A percentile compares a stretch with the other conserved stretches of the same genome.
phyloP scores from a whole-genome alignment of 30 jellyfish, hydroid and myxozoan genomes.

The Hydractinia symbiolongicarpus region DNA sequence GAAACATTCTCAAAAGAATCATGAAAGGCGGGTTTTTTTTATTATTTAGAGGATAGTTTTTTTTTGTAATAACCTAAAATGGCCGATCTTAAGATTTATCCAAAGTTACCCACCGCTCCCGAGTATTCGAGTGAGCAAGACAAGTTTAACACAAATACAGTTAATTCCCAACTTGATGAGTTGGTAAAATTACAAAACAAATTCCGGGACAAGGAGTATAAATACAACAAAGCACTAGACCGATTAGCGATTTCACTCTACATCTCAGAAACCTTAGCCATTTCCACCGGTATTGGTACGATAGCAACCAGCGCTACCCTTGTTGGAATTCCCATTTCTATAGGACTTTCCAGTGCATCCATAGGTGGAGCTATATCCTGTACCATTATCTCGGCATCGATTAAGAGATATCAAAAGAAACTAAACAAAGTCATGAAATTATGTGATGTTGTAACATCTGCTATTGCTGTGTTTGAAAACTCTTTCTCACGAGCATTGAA shows the following conservation, averaged over 20 bases:
- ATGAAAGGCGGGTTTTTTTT: no score
- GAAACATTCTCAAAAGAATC: no score
- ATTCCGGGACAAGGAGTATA: not conserved
- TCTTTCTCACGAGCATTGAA: not conserved
- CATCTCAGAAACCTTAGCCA: not conserved
- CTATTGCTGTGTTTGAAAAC: not conserved
- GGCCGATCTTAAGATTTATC: no score
- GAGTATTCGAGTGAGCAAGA: no score
- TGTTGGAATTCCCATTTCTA: not conserved
- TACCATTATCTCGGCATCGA: not conserved
- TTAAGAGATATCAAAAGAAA: not conserved
- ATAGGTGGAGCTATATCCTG: not conserved
- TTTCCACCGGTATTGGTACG: not conserved
- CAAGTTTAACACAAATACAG: not conserved
- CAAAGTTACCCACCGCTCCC: no score
- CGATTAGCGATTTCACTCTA: not conserved
- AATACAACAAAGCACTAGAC: not conserved
- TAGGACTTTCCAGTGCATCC: not conserved
- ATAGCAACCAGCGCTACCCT: not conserved
- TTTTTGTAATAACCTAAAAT: no score
- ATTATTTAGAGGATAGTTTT: no score
- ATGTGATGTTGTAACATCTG: not conserved
- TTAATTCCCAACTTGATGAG: not conserved
- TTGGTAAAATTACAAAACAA: not conserved
- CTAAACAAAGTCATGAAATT: not conserved